These are phyloP conservation scores for Drosophila lacertosa DNA, from an alignment of 1,140 invertebrate genomes.

Conservation along the genomic window DNA sequence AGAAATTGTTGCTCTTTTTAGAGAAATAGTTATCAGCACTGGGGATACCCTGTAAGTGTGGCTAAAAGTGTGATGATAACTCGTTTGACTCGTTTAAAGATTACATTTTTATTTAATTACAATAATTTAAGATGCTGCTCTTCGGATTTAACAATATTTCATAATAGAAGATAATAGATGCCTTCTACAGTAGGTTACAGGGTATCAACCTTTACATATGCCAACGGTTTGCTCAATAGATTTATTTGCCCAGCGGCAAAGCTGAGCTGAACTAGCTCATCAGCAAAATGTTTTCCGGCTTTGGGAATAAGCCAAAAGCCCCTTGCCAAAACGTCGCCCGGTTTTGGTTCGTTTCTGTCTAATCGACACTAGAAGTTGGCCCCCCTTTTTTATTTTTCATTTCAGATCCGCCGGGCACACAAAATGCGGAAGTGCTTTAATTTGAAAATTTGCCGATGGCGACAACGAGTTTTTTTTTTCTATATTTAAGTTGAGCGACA, in stretches of 20 bases:
- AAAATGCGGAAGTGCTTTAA: conserved; percentile 66
- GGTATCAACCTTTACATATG: background rate
- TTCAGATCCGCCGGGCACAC: conserved; percentile 24
- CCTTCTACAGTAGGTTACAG: no score
- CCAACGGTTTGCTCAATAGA: background rate
- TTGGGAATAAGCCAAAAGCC: conserved; percentile 10
- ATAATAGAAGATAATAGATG: no score
- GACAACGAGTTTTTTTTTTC: conserved; percentile 24
- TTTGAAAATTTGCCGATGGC: conserved; percentile 52
- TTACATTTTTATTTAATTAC: background rate
- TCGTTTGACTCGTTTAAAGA: no score
- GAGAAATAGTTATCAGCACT: background rate
- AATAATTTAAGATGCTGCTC: no score
- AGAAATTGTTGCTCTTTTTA: conserved; percentile 7
- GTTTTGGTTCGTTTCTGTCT: background rate
- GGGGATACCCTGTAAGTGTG: background rate
- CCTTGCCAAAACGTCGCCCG: background rate
- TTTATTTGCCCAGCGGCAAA: conserved; percentile 2
- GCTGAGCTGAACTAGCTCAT: conserved; percentile 36
- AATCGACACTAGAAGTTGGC: conserved; percentile 22
- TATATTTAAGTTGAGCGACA: conserved; percentile 32
- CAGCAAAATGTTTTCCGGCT: conserved; percentile 62
- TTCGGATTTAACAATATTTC: no score
- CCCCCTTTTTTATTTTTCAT: conserved; percentile 30
- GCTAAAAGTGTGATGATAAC: no score